Evolutionary conservation across 1,140 invertebrate species (phyloP).

Genomic region (Bombus cullumanus): DNA sequence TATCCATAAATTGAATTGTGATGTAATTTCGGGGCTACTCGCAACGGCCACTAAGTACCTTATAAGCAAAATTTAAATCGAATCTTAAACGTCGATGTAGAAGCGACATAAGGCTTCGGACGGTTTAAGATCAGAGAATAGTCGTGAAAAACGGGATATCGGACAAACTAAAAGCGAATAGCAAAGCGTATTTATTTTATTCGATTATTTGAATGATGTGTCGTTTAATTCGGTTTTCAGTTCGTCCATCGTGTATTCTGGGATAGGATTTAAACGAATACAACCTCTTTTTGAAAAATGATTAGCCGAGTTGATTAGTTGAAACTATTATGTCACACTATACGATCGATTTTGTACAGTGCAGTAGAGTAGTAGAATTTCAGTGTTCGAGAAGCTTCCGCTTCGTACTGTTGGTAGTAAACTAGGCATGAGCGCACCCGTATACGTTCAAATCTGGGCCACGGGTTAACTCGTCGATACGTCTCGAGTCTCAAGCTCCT

Average conservation of each 20-base stretch:
- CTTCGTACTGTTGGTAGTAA: not conserved
- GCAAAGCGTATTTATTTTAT: too few relatives aligned
- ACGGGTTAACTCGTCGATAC: conserved; percentile 28
- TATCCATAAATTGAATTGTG: too few relatives aligned
- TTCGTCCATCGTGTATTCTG: too few relatives aligned
- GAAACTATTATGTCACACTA: conserved; percentile 8
- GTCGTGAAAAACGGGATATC: too few relatives aligned
- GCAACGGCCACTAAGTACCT: rapidly evolving
- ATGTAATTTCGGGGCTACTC: too few relatives aligned
- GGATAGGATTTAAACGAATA: not conserved
- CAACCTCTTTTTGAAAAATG: not conserved
- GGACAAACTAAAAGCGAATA: too few relatives aligned
- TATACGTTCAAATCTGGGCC: conserved; percentile 17
- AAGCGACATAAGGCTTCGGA: too few relatives aligned
- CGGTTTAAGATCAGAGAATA: too few relatives aligned
- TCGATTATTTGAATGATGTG: too few relatives aligned
- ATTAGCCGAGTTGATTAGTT: not conserved
- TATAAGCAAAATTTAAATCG: too few relatives aligned
- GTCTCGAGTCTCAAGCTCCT: not conserved
- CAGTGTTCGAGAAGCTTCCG: conserved; percentile 48
- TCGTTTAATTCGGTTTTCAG: too few relatives aligned
- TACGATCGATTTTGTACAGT: conserved; percentile 34
- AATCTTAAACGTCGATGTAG: too few relatives aligned
- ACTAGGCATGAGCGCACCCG: not conserved
- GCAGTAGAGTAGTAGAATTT: not conserved